phyloP scores from a whole-genome alignment of 2,797 vertebrate genomes.

The Holocentrus rufus region DNA sequence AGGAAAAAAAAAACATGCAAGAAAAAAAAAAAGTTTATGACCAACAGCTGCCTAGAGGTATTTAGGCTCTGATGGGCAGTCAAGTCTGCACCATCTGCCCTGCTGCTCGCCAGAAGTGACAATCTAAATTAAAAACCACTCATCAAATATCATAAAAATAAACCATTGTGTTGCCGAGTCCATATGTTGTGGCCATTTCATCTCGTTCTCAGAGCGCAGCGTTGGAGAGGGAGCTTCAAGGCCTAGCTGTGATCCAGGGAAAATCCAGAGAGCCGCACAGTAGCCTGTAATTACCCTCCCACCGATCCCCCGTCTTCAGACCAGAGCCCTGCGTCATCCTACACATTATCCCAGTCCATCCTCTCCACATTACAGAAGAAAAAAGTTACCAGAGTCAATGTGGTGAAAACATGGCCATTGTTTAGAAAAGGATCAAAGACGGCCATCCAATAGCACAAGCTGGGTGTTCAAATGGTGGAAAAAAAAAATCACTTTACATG shows the following conservation, averaged over 20 bases:
- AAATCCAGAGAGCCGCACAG: conserved; percentile 71
- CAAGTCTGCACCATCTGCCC: conserved; percentile 90
- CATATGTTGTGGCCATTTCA: conserved; percentile 79
- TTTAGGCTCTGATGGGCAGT: conserved; percentile 86
- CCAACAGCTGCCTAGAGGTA: conserved; percentile 91
- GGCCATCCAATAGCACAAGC: conserved; percentile 44
- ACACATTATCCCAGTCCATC: conserved; percentile 68
- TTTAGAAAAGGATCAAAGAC: conserved; percentile 68
- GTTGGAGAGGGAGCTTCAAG: conserved; percentile 46
- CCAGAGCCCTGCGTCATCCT: conserved; percentile 73
- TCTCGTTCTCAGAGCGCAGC: conserved; percentile 48
- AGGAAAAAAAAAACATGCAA: conserved; percentile 41
- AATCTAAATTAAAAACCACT: conserved; percentile 91
- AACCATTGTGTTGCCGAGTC: conserved; percentile 82
- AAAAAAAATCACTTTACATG: conserved; percentile 35
- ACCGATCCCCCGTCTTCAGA: conserved; percentile 69
- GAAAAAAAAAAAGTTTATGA: conserved; percentile 84
- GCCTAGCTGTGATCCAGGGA: conserved; percentile 69
- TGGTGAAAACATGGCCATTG: conserved; percentile 67
- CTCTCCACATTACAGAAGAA: conserved; percentile 69
- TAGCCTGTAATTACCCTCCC: conserved; percentile 78
- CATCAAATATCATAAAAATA: conserved; percentile 87
- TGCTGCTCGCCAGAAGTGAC: conserved; percentile 88
- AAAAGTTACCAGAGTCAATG: conserved; percentile 51
- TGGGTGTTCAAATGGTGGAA: conserved; percentile 59